Evolutionary conservation across 2,888 invertebrate genomes (phyloP), one percentile per base, ranked within the genome.

Genomic region (Apotomis betuletana): DNA sequence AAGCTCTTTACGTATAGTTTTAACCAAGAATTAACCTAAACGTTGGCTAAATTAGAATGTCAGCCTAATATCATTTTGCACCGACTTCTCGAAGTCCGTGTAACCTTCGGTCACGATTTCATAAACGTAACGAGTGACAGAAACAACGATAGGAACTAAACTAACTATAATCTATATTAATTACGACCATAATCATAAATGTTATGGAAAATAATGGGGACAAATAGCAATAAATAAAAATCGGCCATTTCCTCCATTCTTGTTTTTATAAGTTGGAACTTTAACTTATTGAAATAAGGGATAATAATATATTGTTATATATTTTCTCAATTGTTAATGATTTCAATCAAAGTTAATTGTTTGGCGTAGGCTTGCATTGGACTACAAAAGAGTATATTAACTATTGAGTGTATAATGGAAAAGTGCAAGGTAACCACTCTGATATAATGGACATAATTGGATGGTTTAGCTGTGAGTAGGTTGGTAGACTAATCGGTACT

Each of bases 61-160:
- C 63, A 52, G 55, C 10, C 12, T 57, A 57, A 27, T 55, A 9
- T 57, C 27, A 5, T 8, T 36, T 57, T 36, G 10, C 12, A 38
- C 38, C 38, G 57, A 57, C 36, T 58, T 5, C 2, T 58, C 12
- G 0, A 57, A 12, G 38, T 51, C 41, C 44, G 27, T 27, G 6
- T 49, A 54, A 68, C 60, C 68, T 61, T 68, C 27, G 27, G 38
- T 49, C 58, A 74, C 51, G 64, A 67, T 44, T 69, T 68, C 59
- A 57, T 38, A 64, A 13, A 51, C 46, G 74, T 59, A 77, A 70
- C 74, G 77, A 78, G 72, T 49, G 81, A 88, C 72, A 74, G 82
- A 82, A 85, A 87, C 54, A 77, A 76, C 75, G 60, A 79, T 82
- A 88, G 89, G 89, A 88, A 90, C 75, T 81, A 75, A 69, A 13